Evolutionary conservation across 1,140 invertebrate species (phyloP).

Genomic region (Sinella curviseta): DNA sequence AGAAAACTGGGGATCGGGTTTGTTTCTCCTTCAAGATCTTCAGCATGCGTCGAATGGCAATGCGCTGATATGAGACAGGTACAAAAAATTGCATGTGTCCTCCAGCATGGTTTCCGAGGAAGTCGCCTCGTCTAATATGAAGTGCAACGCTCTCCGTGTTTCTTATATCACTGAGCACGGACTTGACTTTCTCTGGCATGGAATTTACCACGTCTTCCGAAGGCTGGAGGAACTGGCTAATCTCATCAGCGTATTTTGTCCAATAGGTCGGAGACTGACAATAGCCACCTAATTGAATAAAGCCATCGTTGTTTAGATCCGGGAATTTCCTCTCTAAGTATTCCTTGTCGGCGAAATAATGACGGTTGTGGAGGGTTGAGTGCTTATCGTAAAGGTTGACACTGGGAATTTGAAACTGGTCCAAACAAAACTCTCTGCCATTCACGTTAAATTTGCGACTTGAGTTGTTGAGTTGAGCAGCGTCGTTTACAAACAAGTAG

Average conservation of each 20-base stretch:
- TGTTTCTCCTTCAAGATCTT: conserved; percentile 7
- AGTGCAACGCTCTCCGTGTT: conserved; percentile 27
- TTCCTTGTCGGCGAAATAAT: neutral
- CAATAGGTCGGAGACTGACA: conserved; percentile 33
- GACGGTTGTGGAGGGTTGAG: too few relatives aligned
- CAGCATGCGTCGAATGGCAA: conserved; percentile 21
- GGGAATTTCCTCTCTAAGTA: neutral
- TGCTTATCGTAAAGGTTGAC: too few relatives aligned
- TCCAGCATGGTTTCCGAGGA: neutral
- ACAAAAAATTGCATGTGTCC: neutral
- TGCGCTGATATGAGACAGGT: conserved; percentile 22
- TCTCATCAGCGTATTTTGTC: neutral
- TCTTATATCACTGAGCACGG: neutral
- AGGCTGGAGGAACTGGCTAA: neutral
- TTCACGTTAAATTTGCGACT: neutral
- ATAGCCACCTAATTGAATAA: conserved; percentile 21
- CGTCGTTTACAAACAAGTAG: too few relatives aligned
- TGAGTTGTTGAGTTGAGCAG: too few relatives aligned
- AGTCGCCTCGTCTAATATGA: conserved; percentile 32
- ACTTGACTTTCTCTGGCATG: neutral
- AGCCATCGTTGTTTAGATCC: neutral
- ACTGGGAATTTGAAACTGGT: conserved; percentile 5
- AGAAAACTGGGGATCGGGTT: conserved; percentile 28
- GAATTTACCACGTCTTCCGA: too few relatives aligned
- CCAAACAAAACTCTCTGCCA: neutral